Conservation (phyloP, 2,888 invertebrate species). For the Scotopteryx bipunctaria region DNA sequence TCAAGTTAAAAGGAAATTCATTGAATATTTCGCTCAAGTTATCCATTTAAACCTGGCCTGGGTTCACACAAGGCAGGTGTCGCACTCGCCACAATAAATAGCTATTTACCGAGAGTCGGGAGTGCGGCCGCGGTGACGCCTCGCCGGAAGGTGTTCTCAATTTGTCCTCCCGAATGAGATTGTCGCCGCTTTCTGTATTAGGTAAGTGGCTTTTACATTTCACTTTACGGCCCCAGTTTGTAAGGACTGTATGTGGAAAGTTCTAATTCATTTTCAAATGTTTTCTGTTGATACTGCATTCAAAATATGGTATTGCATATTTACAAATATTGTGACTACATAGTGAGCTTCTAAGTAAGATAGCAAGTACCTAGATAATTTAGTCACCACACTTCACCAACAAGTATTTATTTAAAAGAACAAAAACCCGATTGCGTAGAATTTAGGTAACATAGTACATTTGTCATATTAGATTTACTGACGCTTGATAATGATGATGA, state of each 20-base stretch:
- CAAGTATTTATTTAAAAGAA: too few species aligned
- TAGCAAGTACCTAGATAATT: too few species aligned
- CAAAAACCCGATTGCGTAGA: too few species aligned
- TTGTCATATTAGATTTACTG: too few species aligned
- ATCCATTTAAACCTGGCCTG: conserved; percentile 44
- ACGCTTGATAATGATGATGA: too few species aligned
- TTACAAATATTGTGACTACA: too few species aligned
- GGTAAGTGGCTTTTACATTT: conserved; percentile 77
- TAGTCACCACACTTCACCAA: too few species aligned
- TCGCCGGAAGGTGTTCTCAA: conserved; percentile 76
- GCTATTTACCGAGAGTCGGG: conserved; percentile 68
- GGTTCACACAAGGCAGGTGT: conserved; percentile 65
- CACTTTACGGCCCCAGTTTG: conserved; percentile 52
- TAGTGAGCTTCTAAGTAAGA: too few species aligned
- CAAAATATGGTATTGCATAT: not conserved
- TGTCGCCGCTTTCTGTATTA: conserved; percentile 77
- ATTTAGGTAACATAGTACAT: too few species aligned
- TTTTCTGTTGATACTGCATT: conserved; percentile 10
- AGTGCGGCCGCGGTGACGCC: conserved; percentile 56
- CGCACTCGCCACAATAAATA: conserved; percentile 73
- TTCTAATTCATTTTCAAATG: conserved; percentile 28
- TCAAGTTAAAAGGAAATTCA: conserved; percentile 8
- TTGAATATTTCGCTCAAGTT: conserved; percentile 13
- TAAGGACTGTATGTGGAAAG: conserved; percentile 29
- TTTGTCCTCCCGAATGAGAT: conserved; percentile 78